Evolutionary conservation across 30 jellyfish, hydroid and myxozoan species (phyloP).

Genomic region (Pelagia noctiluca): DNA sequence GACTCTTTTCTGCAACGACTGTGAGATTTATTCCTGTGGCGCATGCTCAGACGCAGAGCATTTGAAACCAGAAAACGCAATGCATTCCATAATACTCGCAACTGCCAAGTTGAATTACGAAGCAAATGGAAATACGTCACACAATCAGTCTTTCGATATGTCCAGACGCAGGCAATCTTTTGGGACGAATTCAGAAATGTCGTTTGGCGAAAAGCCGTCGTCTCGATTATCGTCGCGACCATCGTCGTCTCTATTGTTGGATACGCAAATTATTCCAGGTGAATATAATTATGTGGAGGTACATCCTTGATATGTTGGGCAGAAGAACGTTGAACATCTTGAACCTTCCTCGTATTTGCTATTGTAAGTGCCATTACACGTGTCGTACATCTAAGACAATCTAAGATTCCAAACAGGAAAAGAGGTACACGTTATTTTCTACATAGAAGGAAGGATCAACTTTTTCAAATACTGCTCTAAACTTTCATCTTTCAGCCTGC

Average conservation of each 20-base stretch:
- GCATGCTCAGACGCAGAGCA: conserved; percentile 71
- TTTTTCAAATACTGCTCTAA: too few species aligned
- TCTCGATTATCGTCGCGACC: conserved; percentile 40
- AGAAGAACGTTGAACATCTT: neutral
- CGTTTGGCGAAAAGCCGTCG: neutral
- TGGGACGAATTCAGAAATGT: neutral
- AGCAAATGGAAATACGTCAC: neutral
- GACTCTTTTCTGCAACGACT: conserved; percentile 69
- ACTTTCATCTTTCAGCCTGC: too few species aligned
- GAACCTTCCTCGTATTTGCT: too few species aligned
- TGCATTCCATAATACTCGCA: conserved; percentile 53
- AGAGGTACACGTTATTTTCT: too few species aligned
- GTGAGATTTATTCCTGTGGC: conserved; percentile 74
- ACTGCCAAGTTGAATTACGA: conserved; percentile 17
- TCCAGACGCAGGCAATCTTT: conserved; percentile 18
- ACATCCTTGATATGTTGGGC: too few species aligned
- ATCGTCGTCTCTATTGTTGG: conserved; percentile 54
- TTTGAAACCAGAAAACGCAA: conserved; percentile 64
- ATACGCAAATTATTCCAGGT: conserved; percentile 59
- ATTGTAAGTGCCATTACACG: too few species aligned
- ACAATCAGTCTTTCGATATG: neutral
- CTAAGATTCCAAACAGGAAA: too few species aligned
- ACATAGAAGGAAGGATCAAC: too few species aligned
- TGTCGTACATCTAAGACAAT: too few species aligned
- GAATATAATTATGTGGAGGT: neutral